phyloP scores from a whole-genome alignment of 1,140 invertebrate genomes.

The Conopomorpha cramerella region DNA sequence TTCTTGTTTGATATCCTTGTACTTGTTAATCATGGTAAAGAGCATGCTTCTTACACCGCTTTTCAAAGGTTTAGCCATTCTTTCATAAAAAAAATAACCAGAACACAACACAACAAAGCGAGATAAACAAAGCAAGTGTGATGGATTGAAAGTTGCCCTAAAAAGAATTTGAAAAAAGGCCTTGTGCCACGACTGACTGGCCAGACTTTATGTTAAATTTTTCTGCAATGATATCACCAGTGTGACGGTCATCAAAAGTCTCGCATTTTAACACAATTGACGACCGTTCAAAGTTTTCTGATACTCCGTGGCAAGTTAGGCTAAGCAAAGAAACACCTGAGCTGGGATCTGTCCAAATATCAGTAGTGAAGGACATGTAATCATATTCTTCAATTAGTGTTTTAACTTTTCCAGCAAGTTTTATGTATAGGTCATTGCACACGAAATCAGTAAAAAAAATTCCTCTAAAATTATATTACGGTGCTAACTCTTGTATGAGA shows the following conservation, averaged over 20 bases:
- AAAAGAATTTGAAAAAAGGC: too few relatives aligned
- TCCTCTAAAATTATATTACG: conserved; percentile 13
- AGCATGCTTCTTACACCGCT: too few relatives aligned
- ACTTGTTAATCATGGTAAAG: too few relatives aligned
- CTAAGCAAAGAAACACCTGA: conserved; percentile 12
- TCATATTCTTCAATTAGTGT: conserved; percentile 7
- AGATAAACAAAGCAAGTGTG: too few relatives aligned
- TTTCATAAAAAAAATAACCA: too few relatives aligned
- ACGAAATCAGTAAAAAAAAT: conserved; percentile 15
- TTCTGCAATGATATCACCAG: conserved; percentile 11
- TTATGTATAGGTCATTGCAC: conserved; percentile 10
- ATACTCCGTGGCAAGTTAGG: conserved; percentile 12
- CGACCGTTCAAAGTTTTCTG: conserved; percentile 11
- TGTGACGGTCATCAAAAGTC: conserved; percentile 11
- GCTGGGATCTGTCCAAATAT: conserved; percentile 16
- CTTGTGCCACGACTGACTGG: too few relatives aligned
- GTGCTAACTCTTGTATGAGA: conserved; percentile 9
- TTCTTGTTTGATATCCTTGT: too few relatives aligned
- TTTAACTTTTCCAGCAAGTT: conserved; percentile 10
- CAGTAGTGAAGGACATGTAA: conserved; percentile 11
- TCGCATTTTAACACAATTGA: conserved; percentile 15
- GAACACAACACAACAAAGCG: too few relatives aligned
- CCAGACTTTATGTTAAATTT: conserved; percentile 14
- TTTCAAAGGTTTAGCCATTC: too few relatives aligned
- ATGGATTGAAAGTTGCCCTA: too few relatives aligned